Evolutionary conservation across 2,888 invertebrate genomes (phyloP), one percentile per base, ranked within the genome.

Genomic region (Steinernema carpocapsae): DNA sequence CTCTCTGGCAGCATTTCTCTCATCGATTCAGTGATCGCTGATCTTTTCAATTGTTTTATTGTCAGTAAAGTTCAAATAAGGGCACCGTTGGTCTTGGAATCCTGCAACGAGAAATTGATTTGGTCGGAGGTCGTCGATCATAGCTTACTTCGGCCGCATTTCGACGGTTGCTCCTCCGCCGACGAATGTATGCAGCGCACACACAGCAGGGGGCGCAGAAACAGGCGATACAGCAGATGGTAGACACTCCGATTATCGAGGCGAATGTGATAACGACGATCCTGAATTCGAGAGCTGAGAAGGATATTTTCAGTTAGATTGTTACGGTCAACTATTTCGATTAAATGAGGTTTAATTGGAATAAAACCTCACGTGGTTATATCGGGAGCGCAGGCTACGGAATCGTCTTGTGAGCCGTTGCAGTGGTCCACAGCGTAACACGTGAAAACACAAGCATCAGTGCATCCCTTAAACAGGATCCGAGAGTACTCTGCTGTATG

Each of bases 391-490:
- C 64, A 64, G 32, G 64, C 64, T 4, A 32, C 32, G 2, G 17
- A 6, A 6, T 64, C 64, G 1, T 64, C 32, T 10, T 64, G 17
- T 22, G 64, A 64, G 3, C 29, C 64, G 64, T 64, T 64, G 37
- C 64, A 64, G 64, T 64, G 64, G 17, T 64, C 64, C 19, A 64
- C 64, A 12, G 64, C 3, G 32, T 64, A 32, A 26, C 64, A 64
- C 19, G 26, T 17, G 32, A 64, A 64, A 17, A 29, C 10, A 32
- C 64, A 64, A n/a, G 7, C 24, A 2, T 64, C 64, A 17, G 26
- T 64, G 64, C 64, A 64, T 10, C 32, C 64, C 64, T 64, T 14
- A 64, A 32, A 37, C n/a, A n/a, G n/a, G n/a, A n/a, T n/a, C n/a
- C n/a, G n/a, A n/a, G n/a, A n/a, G n/a, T n/a, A n/a, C n/a, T n/a